Evolutionary conservation across 2,113 vertebrate genomes (phyloP).

Genomic region (Emydocephalus ijimae): DNA sequence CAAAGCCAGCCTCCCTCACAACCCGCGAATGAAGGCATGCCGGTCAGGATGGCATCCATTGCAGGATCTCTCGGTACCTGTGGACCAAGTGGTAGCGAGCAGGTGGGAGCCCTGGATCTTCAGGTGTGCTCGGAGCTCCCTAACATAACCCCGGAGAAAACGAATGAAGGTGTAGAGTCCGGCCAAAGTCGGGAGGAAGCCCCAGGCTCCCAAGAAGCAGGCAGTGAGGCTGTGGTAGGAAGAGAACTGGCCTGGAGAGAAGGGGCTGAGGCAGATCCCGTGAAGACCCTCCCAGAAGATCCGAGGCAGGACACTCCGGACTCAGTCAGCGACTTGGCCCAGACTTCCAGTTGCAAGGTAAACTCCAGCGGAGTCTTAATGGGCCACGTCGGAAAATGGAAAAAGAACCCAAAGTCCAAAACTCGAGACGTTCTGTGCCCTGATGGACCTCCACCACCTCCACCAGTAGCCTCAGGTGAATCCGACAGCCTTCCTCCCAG

Average conservation of each 20-base stretch:
- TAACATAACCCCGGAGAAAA: background rate
- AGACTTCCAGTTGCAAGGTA: background rate
- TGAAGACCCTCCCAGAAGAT: background rate
- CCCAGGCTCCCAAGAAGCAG: background rate
- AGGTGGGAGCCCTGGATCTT: background rate
- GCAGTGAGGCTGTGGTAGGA: fast-evolving
- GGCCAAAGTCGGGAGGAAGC: background rate
- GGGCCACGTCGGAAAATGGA: background rate
- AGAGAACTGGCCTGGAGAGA: background rate
- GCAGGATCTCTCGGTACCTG: background rate
- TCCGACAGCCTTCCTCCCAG: background rate
- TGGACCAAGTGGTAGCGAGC: background rate
- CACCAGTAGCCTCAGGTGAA: slow-evolving; percentile 4
- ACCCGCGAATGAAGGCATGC: background rate
- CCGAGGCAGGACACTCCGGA: background rate
- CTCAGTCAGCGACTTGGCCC: background rate
- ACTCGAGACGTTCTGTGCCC: fast-evolving
- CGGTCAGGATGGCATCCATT: fast-evolving
- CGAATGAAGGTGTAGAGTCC: background rate
- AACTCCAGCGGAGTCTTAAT: background rate
- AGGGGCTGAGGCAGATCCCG: background rate
- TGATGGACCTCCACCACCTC: background rate
- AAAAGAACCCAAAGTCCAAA: background rate
- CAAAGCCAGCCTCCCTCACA: no score
- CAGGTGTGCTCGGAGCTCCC: fast-evolving